phyloP scores from a whole-genome alignment of 2,888 invertebrate species.

The Dendrolimus houi region DNA sequence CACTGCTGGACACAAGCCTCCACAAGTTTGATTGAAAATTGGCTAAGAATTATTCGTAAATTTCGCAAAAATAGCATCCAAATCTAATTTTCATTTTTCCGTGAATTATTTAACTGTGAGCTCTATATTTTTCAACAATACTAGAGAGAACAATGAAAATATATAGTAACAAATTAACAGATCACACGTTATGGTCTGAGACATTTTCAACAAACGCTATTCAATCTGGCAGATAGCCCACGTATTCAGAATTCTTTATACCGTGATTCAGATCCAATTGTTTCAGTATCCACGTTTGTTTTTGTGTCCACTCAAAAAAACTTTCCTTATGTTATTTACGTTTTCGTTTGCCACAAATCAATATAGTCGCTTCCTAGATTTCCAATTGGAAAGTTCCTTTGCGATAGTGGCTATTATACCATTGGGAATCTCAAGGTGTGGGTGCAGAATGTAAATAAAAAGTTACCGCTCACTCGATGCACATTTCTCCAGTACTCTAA shows the following conservation, averaged over 20 bases:
- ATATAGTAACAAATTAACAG: no score
- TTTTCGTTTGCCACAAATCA: background rate
- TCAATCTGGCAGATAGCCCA: slow-evolving; percentile 6
- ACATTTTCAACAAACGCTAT: no score
- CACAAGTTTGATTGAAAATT: no score
- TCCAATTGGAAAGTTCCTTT: slow-evolving; percentile 2
- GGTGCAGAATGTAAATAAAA: background rate
- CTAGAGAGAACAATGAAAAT: no score
- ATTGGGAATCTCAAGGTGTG: background rate
- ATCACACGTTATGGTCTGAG: no score
- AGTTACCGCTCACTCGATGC: background rate
- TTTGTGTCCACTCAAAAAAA: background rate
- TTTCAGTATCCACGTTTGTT: slow-evolving; percentile 11
- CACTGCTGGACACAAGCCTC: no score
- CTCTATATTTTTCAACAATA: no score
- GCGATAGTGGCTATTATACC: background rate
- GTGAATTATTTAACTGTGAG: no score
- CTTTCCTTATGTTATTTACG: background rate
- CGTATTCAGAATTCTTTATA: slow-evolving; percentile 1
- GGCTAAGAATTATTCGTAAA: no score
- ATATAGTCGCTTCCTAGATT: background rate
- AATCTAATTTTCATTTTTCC: no score
- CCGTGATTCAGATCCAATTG: slow-evolving; percentile 13
- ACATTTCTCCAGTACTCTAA: no score
- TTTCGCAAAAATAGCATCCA: no score